Evolutionary conservation across 30 jellyfish, hydroid and myxozoan genomes (phyloP).

Genomic region (Euphysa ruthae): DNA sequence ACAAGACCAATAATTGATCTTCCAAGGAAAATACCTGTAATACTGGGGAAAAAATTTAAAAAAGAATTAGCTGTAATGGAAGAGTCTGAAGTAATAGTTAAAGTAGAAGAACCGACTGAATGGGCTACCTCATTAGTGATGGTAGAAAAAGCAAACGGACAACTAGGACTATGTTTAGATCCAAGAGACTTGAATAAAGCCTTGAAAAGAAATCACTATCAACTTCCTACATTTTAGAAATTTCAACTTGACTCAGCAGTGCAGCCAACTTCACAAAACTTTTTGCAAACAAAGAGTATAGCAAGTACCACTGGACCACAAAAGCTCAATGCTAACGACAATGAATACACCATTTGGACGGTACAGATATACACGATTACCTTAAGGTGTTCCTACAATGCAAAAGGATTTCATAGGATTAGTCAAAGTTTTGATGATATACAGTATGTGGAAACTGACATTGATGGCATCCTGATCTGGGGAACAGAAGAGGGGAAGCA

Average conservation of each 20-base stretch:
- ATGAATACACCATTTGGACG: constrained; percentile 67
- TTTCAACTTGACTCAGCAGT: constrained; percentile 38
- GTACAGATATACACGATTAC: constrained; percentile 45
- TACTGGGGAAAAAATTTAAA: constrained; percentile 30
- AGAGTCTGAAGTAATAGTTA: constrained; percentile 20
- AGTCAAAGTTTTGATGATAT: constrained; percentile 35
- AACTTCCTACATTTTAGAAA: constrained; percentile 53
- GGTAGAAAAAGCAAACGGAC: constrained; percentile 53
- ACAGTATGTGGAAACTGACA: constrained; percentile 32
- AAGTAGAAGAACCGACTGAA: constrained; percentile 56
- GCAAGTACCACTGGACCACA: constrained; percentile 46
- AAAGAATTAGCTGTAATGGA: constrained; percentile 46
- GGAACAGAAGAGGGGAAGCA: constrained; percentile 22
- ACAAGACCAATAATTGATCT: constrained; percentile 49
- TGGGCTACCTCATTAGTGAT: constrained; percentile 61
- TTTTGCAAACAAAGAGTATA: constrained; percentile 44
- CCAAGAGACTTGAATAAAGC: constrained; percentile 66
- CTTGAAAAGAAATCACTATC: constrained; percentile 46
- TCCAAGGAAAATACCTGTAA: constrained; percentile 32
- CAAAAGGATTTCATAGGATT: constrained; percentile 33
- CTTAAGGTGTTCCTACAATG: constrained; percentile 61
- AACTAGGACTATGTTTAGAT: constrained; percentile 58
- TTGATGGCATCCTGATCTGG: constrained; percentile 21
- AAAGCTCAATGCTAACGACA: constrained; percentile 38
- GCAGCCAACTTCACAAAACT: constrained; percentile 51